Percentiles rank a stretch among this genome's conserved stretches.
Conservation (phyloP, 1,140 invertebrate genomes). For the Drosophila carrolli region DNA sequence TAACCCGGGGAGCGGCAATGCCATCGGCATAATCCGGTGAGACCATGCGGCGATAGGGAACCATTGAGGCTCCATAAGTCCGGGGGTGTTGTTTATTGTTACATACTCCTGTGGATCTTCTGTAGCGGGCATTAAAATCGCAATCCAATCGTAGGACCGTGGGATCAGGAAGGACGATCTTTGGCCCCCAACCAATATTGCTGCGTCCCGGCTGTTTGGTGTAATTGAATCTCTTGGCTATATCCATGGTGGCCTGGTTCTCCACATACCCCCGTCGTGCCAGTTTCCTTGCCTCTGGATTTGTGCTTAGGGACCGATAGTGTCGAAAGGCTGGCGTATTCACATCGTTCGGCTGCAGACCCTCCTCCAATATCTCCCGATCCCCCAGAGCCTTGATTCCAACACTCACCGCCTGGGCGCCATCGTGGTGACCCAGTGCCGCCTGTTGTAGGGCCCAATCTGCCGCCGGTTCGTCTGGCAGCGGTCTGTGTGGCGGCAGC, state of each 20-base stretch:
- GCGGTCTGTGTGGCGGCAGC: conserved; percentile 35
- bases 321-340: conserved; percentile 89
- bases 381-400: conserved; percentile 87
- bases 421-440: conserved; percentile 29
- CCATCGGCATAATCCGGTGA: conserved; percentile 92
- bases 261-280: conserved; percentile 88
- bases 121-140: conserved; percentile 86
- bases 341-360: conserved; percentile 84
- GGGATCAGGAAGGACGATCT: conserved; percentile 77
- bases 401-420: conserved; percentile 64
- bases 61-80: conserved; percentile 90
- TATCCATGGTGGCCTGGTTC: conserved; percentile 87
- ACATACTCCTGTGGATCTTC: conserved; percentile 91
- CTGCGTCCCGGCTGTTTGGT: conserved; percentile 76
- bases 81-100: conserved; percentile 90
- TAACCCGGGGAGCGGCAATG: conserved; percentile 89
- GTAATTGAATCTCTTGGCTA: conserved; percentile 84
- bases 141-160: conserved; percentile 50
- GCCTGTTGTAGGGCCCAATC: conserved; percentile 67
- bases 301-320: conserved; percentile 88
- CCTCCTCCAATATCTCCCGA: conserved; percentile 86
- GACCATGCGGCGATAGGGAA: conserved; percentile 88
- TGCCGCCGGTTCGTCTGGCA: conserved; percentile 65
- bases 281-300: conserved; percentile 86
- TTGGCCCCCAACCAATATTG: conserved; percentile 86